Percentiles rank a stretch among this genome's conserved stretches.
Conservation (phyloP, 35 echinoderm and acorn worm genomes). For the Ophiothrix spiculata region DNA sequence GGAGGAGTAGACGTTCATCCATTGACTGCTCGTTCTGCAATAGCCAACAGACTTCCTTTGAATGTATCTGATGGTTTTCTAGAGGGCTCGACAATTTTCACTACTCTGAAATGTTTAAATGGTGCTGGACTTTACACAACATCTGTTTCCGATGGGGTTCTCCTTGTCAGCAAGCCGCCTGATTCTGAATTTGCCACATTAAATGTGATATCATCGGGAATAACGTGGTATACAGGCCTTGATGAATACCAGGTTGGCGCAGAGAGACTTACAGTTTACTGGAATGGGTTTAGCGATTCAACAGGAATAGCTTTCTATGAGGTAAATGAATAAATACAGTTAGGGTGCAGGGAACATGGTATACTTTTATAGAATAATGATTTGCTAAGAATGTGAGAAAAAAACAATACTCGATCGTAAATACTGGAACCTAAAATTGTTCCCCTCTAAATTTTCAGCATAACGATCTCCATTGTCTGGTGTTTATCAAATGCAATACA, state of each 20-base stretch:
- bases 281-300: constrained; percentile 43
- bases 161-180: constrained; percentile 22
- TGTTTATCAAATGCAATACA: too few species aligned
- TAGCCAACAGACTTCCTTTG: not conserved
- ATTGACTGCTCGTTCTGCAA: not conserved
- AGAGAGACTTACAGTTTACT: not conserved
- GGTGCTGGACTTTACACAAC: not conserved
- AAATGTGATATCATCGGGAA: not conserved
- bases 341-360: too few species aligned
- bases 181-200: constrained; percentile 16
- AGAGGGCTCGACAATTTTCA: constrained; percentile 11
- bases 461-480: too few species aligned
- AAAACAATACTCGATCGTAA: too few species aligned
- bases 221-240: not conserved
- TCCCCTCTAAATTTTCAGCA: too few species aligned
- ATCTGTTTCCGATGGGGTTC: constrained; percentile 24
- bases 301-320: constrained; percentile 22
- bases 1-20: not conserved
- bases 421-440: too few species aligned
- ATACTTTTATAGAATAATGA: too few species aligned
- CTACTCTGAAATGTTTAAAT: constrained; percentile 26
- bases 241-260: constrained; percentile 15
- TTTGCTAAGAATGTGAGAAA: too few species aligned
- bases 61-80: not conserved
- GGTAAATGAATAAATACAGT: too few species aligned